A percentile compares a stretch with the other conserved stretches of the same genome.
phyloP scores from a whole-genome alignment of 1,140 invertebrate species.

The Drosophila ironensis region DNA sequence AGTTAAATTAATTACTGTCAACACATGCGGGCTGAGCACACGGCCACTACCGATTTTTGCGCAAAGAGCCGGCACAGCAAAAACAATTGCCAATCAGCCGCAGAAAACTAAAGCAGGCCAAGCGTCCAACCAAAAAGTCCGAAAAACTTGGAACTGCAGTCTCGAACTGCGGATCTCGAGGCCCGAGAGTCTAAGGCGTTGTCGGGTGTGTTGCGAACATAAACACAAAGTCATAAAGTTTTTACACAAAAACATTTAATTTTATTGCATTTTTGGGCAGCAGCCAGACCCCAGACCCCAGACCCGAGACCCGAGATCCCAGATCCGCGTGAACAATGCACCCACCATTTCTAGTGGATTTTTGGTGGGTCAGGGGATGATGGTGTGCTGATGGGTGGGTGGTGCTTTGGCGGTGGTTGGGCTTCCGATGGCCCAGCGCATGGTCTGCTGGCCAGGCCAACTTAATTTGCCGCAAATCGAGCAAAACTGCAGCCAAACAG shows the following conservation, averaged over 20 bases:
- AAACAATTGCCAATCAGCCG: constrained; percentile 51
- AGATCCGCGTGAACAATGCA: constrained; percentile 33
- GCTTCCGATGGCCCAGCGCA: constrained; percentile 18
- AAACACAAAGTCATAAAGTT: constrained; percentile 79
- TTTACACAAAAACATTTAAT: constrained; percentile 79
- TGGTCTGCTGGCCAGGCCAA: constrained; percentile 68
- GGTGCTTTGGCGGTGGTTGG: constrained; percentile 2
- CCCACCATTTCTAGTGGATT: not conserved
- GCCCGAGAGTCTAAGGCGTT: constrained; percentile 10
- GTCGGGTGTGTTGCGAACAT: constrained; percentile 67
- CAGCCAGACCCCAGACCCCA: constrained; percentile 47
- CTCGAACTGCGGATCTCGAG: not conserved
- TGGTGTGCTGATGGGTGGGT: not conserved
- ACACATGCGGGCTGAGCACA: constrained; percentile 55
- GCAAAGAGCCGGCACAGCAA: constrained; percentile 21
- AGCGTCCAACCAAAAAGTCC: constrained; percentile 46
- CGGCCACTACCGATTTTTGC: constrained; percentile 8
- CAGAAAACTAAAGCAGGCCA: constrained; percentile 74
- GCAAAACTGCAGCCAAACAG: constrained; percentile 67
- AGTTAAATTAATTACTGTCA: constrained; percentile 79
- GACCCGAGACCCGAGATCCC: not conserved
- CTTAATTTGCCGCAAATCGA: constrained; percentile 76
- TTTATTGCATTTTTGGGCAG: constrained; percentile 78
- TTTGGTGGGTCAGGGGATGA: too few relatives aligned
- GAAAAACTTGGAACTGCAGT: constrained; percentile 16